phyloP scores from a whole-genome alignment of 2,113 vertebrate genomes.

The Helogale parvula region DNA sequence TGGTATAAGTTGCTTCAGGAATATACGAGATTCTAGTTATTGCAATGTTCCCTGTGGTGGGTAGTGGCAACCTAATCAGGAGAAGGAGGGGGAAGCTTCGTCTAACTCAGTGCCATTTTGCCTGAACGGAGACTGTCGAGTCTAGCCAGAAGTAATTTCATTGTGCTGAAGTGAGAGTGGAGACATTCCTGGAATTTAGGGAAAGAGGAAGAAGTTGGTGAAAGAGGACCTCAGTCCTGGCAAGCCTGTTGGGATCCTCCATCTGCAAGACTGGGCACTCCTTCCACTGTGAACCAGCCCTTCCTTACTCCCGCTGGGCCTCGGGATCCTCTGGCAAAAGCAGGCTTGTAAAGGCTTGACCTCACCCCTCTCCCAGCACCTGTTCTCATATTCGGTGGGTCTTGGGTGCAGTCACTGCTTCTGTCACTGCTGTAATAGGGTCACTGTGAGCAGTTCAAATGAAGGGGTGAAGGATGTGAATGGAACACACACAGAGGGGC shows the following conservation, averaged over 20 bases:
- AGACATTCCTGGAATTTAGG: background rate
- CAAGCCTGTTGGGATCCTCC: background rate
- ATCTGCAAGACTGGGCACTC: background rate
- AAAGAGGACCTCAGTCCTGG: too few relatives aligned
- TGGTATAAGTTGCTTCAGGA: slow-evolving; percentile 18
- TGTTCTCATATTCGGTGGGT: background rate
- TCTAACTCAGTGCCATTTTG: background rate
- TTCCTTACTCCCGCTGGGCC: background rate
- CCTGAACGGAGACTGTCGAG: background rate
- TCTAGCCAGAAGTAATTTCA: background rate
- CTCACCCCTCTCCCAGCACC: too few relatives aligned
- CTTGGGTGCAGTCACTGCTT: background rate
- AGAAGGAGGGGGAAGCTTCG: background rate
- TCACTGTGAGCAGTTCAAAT: background rate
- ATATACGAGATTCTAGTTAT: background rate
- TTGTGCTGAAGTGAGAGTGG: background rate
- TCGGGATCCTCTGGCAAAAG: background rate
- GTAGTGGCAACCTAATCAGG: background rate
- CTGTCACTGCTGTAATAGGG: background rate
- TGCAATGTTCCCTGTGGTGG: background rate
- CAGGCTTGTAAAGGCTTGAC: background rate
- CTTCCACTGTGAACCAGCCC: background rate
- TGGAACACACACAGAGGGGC: background rate
- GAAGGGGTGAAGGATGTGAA: background rate
- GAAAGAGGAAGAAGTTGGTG: background rate